Percentiles rank a stretch among this genome's conserved stretches.
Evolutionary conservation across 2,113 vertebrate genomes (phyloP).

Genomic region (Aleadryas rufinucha): DNA sequence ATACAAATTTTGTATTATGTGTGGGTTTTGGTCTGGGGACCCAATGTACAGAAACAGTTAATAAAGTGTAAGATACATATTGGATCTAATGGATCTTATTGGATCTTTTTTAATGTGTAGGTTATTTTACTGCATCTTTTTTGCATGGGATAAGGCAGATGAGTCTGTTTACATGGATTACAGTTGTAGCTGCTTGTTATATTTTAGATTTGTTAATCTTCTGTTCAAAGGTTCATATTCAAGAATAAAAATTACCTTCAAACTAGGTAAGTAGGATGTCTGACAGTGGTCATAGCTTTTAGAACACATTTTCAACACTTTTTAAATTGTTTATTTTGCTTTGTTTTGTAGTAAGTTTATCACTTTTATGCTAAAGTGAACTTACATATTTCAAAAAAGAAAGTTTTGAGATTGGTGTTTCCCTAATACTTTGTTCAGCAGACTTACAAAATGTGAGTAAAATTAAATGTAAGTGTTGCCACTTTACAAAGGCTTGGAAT

Average conservation of each 20-base stretch:
- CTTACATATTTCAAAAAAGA: not conserved
- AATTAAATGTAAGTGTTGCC: not conserved
- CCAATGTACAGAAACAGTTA: slow-evolving; percentile 10
- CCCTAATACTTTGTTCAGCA: not conserved
- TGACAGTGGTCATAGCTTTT: not conserved
- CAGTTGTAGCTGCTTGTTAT: not conserved
- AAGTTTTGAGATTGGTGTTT: not conserved
- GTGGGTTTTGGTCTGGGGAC: not conserved
- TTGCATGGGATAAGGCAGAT: not conserved
- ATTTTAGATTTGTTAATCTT: not conserved
- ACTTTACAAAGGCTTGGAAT: not conserved
- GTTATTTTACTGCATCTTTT: not conserved
- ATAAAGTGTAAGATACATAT: slow-evolving; percentile 36
- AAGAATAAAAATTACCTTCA: not conserved
- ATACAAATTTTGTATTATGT: not conserved
- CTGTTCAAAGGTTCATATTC: not conserved
- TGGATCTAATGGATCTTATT: not conserved
- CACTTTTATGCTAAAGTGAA: not conserved
- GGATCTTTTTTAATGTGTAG: not conserved
- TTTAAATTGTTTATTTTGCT: not conserved
- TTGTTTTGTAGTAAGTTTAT: not conserved
- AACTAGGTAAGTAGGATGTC: not conserved
- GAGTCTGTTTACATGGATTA: not conserved
- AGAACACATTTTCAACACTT: not conserved
- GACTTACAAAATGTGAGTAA: not conserved